Evolutionary conservation across 2,797 vertebrate genomes (phyloP), one percentile per base, ranked within the genome.

Genomic region (Pygocentrus nattereri): DNA sequence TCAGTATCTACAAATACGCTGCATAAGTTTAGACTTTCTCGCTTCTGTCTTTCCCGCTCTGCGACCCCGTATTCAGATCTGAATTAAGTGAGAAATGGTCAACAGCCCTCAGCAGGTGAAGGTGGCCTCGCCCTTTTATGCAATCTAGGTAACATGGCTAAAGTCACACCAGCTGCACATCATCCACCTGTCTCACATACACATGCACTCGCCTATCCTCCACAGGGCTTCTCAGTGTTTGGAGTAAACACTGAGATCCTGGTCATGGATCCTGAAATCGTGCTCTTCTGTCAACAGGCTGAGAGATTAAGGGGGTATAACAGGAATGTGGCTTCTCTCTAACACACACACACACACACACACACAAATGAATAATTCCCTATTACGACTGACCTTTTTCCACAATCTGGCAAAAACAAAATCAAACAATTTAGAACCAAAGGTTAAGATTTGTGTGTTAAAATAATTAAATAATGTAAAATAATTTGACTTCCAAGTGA

Each of bases 171-270:
- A 16, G 18, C 30, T 59, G 23, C 18, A 79, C 18, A 81, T 62
- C 41, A 73, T 7, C 62, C 34, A 81, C 31, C 50, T 56, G 64
- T 34, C 64, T 52, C 4, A 5, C 68, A 56, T 59, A 56, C 5
- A 72, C 44, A 61, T 47, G 47, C 52, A 89, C 81, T 86, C 54
- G 34, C 76, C 58, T 25, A 84, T 31, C 73, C 49, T 30, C 41
- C 5, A 0, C 1, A 5, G 23, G 15, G 1, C 67, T 23, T 56
- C 21, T 34, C 71, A 80, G 54, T 87, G 88, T 90, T 92, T 88
- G 80, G 87, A 88, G 89, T 90, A 89, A 93, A 92, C 89, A 90
- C 76, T 82, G 41, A 74, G 83, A 86, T 86, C 81, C 85, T 88
- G 81, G 82, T 88, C 82, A 86, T 76, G 80, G 82, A 88, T 86